Conservation (phyloP, 92 coral and sea anemone species). For the Anthopleura xanthogrammica region DNA sequence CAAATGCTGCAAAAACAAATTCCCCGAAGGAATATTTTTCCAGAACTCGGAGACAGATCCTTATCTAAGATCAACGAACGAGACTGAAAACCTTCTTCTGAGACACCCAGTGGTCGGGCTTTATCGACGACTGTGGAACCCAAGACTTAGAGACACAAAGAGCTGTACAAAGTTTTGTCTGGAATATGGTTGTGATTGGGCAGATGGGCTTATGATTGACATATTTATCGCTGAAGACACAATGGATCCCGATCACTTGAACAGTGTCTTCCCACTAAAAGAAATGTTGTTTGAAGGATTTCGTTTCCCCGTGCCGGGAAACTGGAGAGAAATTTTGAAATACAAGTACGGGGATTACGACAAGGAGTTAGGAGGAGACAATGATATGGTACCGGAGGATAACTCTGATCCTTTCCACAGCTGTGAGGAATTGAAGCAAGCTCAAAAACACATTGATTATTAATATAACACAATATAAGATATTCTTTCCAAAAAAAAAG, state of each 20-base stretch:
- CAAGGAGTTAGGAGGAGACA: conserved; percentile 19
- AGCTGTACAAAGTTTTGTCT: conserved; percentile 59
- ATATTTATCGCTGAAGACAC: conserved; percentile 47
- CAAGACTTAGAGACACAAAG: conserved; percentile 46
- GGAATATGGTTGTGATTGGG: conserved; percentile 52
- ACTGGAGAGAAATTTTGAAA: conserved; percentile 37
- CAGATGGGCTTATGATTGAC: conserved; percentile 67
- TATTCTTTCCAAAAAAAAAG: no score
- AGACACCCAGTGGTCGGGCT: conserved; percentile 43
- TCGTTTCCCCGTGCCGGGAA: conserved; percentile 52
- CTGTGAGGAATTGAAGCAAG: conserved; percentile 39
- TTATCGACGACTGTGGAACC: conserved; percentile 36
- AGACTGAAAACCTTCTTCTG: not conserved
- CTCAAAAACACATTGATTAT: not conserved
- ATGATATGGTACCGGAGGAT: conserved; percentile 23
- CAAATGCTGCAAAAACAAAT: conserved; percentile 33
- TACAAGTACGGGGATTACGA: conserved; percentile 35
- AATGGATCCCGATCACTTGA: not conserved
- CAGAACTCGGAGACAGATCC: conserved; percentile 56
- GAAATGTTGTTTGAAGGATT: conserved; percentile 67
- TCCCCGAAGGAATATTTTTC: conserved; percentile 53
- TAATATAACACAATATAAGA: no score
- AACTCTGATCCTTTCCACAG: conserved; percentile 44
- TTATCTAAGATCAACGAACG: not conserved
- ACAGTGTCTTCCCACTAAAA: conserved; percentile 36